Evolutionary conservation across 2,113 vertebrate genomes (phyloP), one percentile per base, ranked within the genome.

Genomic region (Limnothrissa miodon): DNA sequence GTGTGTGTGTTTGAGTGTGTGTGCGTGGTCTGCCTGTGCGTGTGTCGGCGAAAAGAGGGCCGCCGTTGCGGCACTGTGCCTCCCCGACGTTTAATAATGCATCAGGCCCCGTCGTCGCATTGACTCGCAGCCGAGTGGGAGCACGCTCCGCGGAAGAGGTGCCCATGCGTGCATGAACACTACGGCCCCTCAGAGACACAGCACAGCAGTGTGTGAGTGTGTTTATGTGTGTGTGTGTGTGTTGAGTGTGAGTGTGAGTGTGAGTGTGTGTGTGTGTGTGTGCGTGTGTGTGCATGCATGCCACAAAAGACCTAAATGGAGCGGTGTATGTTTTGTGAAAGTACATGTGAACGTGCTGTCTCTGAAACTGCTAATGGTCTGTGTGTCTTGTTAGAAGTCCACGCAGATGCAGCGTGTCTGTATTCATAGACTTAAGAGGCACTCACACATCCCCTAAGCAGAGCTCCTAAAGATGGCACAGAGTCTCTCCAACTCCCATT

Each of bases 81-180:
- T 74, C 66, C 66, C 29, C 29, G 29, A 9, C 5, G 66, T 74
- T 74, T 74, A 74, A 74, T 74, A 74, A 74, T 74, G 66, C 66
- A 74, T 36, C 66, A 13, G 25, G 25, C 66, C 29, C 59, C 59
- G n/a, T 25, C 66, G 66, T 13, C 66, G 29, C 66, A 1, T 74
- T 74, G 66, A 74, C 66, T 74, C 66, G 66, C 66, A 15, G 66
- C 66, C 33, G 66, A 74, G 66, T 74, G 66, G 66, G 29, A 74
- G 17, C 66, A 74, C 66, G 13, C 66, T 74, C 66, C 29, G 29
- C 29, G 25, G 36, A 17, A 29, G 25, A 74, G 66, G 66, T 1
- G 25, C 66, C 25, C 33, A 74, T 36, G 66, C 36, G 66, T 74
- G 66, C 29, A 2, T 15, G 2, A 15, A 33, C 10, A 36, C 11